A percentile compares a stretch with the other conserved stretches of the same genome.
phyloP scores from a whole-genome alignment of 2,113 vertebrate species.

The Seriola aureovittata region DNA sequence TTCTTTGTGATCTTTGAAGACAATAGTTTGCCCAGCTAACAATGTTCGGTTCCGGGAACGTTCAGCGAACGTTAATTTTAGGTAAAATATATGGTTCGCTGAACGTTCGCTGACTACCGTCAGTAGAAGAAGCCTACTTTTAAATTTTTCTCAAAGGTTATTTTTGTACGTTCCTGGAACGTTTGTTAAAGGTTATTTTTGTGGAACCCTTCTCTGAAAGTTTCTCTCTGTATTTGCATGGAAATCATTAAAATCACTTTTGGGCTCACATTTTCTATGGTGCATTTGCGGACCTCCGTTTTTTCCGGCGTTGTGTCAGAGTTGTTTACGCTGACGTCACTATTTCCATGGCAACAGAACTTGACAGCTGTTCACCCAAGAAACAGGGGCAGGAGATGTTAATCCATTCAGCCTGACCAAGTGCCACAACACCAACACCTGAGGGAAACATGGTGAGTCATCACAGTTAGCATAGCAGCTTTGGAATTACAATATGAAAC shows the following conservation, averaged over 20 bases:
- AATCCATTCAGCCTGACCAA: constrained; percentile 67
- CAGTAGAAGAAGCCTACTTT: no score
- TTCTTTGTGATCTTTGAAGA: no score
- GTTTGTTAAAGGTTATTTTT: no score
- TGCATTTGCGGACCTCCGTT: neutral
- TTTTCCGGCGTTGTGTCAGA: neutral
- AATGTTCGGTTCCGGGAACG: no score
- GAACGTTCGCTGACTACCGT: no score
- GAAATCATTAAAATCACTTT: neutral
- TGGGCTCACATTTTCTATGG: neutral
- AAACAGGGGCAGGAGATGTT: constrained; percentile 47
- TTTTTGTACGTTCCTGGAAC: no score
- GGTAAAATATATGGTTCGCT: no score
- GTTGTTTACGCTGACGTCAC: constrained; percentile 70
- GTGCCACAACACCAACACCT: constrained; percentile 37
- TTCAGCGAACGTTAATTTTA: no score
- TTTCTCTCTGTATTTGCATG: neutral
- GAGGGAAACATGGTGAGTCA: constrained; percentile 78
- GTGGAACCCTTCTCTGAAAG: no score
- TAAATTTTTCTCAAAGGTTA: no score
- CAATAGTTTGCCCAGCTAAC: no score
- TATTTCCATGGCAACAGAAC: constrained; percentile 48
- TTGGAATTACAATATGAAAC: neutral
- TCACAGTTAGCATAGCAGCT: neutral
- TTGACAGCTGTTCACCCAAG: constrained; percentile 40